Conservation (phyloP, 2,888 invertebrate genomes). For the Spilosoma lubricipeda region DNA sequence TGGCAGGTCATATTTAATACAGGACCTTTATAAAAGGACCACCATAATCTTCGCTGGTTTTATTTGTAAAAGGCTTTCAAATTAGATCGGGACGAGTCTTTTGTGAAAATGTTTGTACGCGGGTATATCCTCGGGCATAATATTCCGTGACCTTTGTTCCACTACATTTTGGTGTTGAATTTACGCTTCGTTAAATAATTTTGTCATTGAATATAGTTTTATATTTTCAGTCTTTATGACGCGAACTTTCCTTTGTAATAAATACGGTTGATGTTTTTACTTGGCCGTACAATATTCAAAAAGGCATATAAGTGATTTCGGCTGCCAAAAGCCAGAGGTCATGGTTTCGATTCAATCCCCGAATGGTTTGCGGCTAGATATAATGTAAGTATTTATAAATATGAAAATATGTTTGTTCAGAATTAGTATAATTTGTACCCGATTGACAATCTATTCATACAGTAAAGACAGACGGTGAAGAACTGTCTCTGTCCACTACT, state of each 20-base stretch:
- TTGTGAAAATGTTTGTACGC: constrained; percentile 16
- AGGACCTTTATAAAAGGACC: constrained; percentile 35
- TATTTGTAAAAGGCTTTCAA: constrained; percentile 23
- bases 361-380: too few relatives aligned
- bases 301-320: not conserved
- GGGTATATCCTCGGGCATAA: constrained; percentile 5
- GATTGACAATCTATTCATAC: too few relatives aligned
- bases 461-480: too few relatives aligned
- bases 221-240: not conserved
- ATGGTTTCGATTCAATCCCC: not conserved
- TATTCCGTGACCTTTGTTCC: constrained; percentile 10
- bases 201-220: constrained; percentile 3
- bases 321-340: not conserved
- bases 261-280: not conserved
- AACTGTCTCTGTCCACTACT: too few relatives aligned
- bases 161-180: constrained; percentile 7
- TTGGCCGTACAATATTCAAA: not conserved
- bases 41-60: constrained; percentile 27
- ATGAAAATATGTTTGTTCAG: too few relatives aligned
- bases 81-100: constrained; percentile 21
- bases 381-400: too few relatives aligned
- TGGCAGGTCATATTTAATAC: constrained; percentile 44
- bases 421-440: too few relatives aligned
- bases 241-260: not conserved
- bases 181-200: constrained; percentile 5